A percentile compares a stretch with the other conserved stretches of the same genome.
phyloP scores from a whole-genome alignment of 2,797 vertebrate species.

The Alcedo quadribrachys region DNA sequence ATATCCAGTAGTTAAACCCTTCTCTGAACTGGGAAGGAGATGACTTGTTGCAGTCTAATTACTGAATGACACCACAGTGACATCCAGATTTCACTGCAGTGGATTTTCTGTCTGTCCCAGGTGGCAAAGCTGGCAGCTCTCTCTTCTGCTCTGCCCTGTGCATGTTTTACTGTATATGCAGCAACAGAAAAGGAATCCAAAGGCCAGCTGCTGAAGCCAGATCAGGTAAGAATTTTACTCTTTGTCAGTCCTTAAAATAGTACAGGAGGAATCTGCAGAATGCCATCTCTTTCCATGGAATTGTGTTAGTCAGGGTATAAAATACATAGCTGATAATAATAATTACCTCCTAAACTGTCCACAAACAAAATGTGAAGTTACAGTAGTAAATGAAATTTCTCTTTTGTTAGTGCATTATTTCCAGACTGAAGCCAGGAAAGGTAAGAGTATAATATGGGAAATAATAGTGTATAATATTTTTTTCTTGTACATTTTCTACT shows the following conservation, averaged over 20 bases:
- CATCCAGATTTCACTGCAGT: not conserved
- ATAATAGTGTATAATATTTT: not conserved
- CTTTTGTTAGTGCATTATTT: not conserved
- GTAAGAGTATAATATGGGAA: not conserved
- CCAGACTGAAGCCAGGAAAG: not conserved
- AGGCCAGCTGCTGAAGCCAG: slow-evolving; percentile 65
- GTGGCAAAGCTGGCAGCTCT: slow-evolving; percentile 83
- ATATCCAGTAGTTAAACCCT: not conserved
- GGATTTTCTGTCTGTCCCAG: slow-evolving; percentile 65
- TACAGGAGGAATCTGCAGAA: not conserved
- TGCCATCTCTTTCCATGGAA: not conserved
- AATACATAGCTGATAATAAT: not conserved
- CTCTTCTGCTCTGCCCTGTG: slow-evolving; percentile 81
- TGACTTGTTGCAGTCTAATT: not conserved
- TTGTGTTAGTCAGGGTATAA: not conserved
- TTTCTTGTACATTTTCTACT: not conserved
- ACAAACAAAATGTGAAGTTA: not conserved
- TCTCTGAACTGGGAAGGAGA: not conserved
- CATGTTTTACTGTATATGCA: slow-evolving; percentile 80
- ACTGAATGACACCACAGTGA: not conserved
- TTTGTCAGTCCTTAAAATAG: not conserved
- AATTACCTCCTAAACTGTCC: not conserved
- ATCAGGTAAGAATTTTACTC: slow-evolving; percentile 62
- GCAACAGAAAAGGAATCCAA: slow-evolving; percentile 66
- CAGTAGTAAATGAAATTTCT: not conserved